phyloP scores from a whole-genome alignment of 2,888 invertebrate genomes.

The Eristalis arbustorum region DNA sequence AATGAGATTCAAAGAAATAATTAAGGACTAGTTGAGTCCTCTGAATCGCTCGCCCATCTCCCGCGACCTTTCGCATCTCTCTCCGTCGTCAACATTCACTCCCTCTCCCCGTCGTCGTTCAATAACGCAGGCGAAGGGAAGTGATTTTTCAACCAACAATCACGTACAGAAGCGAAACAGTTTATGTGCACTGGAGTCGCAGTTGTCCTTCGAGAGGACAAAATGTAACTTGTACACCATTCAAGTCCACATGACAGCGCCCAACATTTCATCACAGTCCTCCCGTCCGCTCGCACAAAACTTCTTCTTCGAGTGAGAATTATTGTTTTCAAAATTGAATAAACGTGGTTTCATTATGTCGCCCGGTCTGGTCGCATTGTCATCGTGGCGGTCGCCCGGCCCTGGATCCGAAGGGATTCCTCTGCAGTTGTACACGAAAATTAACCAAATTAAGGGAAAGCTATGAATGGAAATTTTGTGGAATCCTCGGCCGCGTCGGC shows the following conservation, averaged over 20 bases:
- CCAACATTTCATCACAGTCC: background rate
- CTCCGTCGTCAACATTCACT: background rate
- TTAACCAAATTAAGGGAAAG: slow-evolving; percentile 60
- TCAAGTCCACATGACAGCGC: slow-evolving; percentile 4
- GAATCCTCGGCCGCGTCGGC: background rate
- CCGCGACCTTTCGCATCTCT: background rate
- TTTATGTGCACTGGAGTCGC: slow-evolving; percentile 10
- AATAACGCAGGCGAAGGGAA: background rate
- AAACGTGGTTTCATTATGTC: slow-evolving; percentile 43
- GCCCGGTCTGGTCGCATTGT: background rate
- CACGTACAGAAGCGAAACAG: slow-evolving; percentile 16
- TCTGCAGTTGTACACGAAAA: slow-evolving; percentile 59
- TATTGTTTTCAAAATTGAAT: slow-evolving; percentile 62
- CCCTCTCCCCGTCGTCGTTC: background rate
- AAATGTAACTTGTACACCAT: background rate
- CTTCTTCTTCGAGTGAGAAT: slow-evolving; percentile 54
- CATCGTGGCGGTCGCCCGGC: slow-evolving; percentile 6
- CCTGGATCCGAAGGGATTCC: slow-evolving; percentile 29
- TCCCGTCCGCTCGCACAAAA: slow-evolving; percentile 3
- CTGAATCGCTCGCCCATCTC: no score
- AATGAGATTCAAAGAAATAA: background rate
- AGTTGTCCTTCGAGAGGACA: background rate
- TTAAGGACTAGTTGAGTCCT: no score
- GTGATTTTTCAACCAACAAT: background rate
- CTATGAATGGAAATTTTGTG: slow-evolving; percentile 51